phyloP scores from a whole-genome alignment of 2,113 vertebrate genomes.

The Gymnobelideus leadbeateri region DNA sequence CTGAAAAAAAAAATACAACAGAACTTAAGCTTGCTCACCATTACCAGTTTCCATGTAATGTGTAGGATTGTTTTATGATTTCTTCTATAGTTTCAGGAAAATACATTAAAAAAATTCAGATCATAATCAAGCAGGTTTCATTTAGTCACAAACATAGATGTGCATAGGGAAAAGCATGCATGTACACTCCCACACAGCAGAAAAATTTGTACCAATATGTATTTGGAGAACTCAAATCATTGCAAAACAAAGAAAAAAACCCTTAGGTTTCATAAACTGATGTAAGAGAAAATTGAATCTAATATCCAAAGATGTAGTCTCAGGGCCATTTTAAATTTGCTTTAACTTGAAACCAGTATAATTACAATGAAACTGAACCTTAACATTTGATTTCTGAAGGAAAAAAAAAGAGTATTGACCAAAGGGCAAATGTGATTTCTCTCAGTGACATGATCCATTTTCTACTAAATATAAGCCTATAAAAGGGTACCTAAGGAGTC shows the following conservation, averaged over 20 bases:
- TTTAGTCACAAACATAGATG: neutral
- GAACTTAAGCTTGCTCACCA: constrained; percentile 9
- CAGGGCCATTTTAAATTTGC: constrained; percentile 42
- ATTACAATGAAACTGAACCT: constrained; percentile 64
- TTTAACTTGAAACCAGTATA: constrained; percentile 57
- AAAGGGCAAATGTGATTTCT: constrained; percentile 60
- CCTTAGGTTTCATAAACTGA: neutral
- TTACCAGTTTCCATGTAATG: constrained; percentile 40
- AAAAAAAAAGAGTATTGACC: constrained; percentile 17
- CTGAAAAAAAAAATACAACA: constrained; percentile 19
- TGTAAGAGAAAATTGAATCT: constrained; percentile 37
- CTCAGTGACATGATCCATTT: constrained; percentile 55
- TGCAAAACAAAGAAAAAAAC: neutral
- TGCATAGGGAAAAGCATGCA: neutral
- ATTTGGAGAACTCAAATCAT: neutral
- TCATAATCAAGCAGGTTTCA: neutral
- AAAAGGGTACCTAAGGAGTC: constrained; percentile 54
- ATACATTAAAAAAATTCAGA: neutral
- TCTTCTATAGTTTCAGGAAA: neutral
- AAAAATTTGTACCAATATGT: neutral
- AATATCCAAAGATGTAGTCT: constrained; percentile 33
- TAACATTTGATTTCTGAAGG: constrained; percentile 56
- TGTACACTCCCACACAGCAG: neutral
- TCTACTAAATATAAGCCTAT: constrained; percentile 43
- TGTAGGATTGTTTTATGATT: constrained; percentile 16